Percentiles rank a stretch among this genome's conserved stretches.
Evolutionary conservation across 2,888 invertebrate genomes (phyloP).

Genomic region (Mythimna vitellina): DNA sequence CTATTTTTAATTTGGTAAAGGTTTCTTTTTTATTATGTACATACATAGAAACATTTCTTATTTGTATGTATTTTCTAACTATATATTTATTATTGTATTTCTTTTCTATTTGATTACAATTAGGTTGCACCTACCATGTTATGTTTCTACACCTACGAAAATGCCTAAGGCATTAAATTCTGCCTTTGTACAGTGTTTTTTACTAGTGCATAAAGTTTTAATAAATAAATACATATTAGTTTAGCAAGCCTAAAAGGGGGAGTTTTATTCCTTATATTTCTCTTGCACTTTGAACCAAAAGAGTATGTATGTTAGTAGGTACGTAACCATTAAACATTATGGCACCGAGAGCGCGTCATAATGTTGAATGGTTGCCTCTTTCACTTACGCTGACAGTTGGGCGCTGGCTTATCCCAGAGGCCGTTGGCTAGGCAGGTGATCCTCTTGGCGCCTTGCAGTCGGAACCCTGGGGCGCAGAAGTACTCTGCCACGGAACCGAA

Average conservation of each 20-base stretch:
- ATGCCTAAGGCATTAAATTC: too few relatives aligned
- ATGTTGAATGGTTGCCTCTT: too few relatives aligned
- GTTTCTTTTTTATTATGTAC: neutral
- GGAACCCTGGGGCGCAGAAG: constrained; percentile 93
- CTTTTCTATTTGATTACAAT: too few relatives aligned
- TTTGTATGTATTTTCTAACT: too few relatives aligned
- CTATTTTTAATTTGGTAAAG: neutral
- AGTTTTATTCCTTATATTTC: neutral
- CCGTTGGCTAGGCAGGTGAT: constrained; percentile 94
- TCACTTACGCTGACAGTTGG: constrained; percentile 92
- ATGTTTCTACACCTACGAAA: too few relatives aligned
- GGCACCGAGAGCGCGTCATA: too few relatives aligned
- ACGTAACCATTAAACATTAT: too few relatives aligned
- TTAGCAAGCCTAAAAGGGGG: neutral
- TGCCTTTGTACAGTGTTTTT: too few relatives aligned
- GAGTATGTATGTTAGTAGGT: too few relatives aligned
- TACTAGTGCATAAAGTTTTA: too few relatives aligned
- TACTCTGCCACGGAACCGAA: constrained; percentile 95
- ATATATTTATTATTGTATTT: neutral
- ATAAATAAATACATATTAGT: neutral
- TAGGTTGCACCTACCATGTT: too few relatives aligned
- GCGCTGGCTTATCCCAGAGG: constrained; percentile 94
- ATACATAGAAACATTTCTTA: too few relatives aligned
- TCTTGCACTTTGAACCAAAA: neutral
- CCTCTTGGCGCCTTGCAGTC: constrained; percentile 92